These are phyloP conservation scores for Drosophila rufa DNA, from an alignment of 1,140 invertebrate species.

Conservation along the genomic window DNA sequence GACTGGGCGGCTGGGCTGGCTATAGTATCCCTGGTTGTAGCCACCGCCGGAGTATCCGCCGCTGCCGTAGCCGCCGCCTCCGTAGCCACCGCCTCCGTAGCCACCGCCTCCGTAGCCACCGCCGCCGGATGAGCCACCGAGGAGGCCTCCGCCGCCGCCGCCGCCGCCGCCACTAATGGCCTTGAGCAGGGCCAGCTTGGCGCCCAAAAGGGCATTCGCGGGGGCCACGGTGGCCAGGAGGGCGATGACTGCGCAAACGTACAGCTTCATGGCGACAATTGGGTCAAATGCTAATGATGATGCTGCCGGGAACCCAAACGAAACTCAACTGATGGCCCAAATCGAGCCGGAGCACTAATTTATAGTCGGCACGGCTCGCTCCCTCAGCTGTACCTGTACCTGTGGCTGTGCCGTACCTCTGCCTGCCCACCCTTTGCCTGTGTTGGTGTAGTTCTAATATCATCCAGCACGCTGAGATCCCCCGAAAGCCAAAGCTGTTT, in stretches of 20 bases:
- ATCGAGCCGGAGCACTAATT: slow-evolving; percentile 69
- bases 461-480: slow-evolving; percentile 20
- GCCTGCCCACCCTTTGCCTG: slow-evolving; percentile 8
- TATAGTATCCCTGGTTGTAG: slow-evolving; percentile 72
- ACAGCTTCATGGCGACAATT: slow-evolving; percentile 59
- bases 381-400: neutral
- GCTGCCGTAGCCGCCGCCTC: slow-evolving; percentile 44
- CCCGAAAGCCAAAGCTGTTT: slow-evolving; percentile 48
- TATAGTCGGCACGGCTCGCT: slow-evolving; percentile 64
- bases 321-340: slow-evolving; percentile 80
- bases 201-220: slow-evolving; percentile 64
- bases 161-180: slow-evolving; percentile 55
- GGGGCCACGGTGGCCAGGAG: slow-evolving; percentile 58
- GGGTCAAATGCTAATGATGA: slow-evolving; percentile 8
- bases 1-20: slow-evolving; percentile 67
- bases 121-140: slow-evolving; percentile 19
- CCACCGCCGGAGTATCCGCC: slow-evolving; percentile 61
- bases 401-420: neutral
- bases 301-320: slow-evolving; percentile 58
- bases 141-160: slow-evolving; percentile 11
- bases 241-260: slow-evolving; percentile 61
- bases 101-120: slow-evolving; percentile 24
- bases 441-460: slow-evolving; percentile 67
- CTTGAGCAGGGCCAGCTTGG: slow-evolving; percentile 71
- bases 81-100: slow-evolving; percentile 19